Evolutionary conservation across 2,888 invertebrate species (phyloP).

Genomic region (Drosophila antonietae): DNA sequence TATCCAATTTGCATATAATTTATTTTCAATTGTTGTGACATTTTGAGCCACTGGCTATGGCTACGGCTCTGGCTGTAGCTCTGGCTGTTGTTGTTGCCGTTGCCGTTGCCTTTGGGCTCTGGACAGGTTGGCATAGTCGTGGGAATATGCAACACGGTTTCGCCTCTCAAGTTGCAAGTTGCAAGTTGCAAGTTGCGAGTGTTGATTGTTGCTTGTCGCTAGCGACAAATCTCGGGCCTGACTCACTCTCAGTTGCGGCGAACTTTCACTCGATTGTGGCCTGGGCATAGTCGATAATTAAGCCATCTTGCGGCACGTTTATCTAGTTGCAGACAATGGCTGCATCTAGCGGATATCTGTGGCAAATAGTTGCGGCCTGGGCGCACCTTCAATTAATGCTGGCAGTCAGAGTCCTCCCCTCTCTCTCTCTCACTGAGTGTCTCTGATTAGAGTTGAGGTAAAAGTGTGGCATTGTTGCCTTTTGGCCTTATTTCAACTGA

Average conservation of each 20-base stretch:
- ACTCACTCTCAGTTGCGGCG: constrained; percentile 27
- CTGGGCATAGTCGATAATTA: constrained; percentile 49
- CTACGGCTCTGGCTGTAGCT: background rate
- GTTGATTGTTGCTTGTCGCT: constrained; percentile 39
- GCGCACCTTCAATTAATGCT: constrained; percentile 75
- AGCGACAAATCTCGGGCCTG: constrained; percentile 34
- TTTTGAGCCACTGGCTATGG: constrained; percentile 54
- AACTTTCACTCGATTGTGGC: constrained; percentile 61
- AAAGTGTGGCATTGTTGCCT: constrained; percentile 36
- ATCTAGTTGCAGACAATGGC: constrained; percentile 67
- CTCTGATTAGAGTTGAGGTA: constrained; percentile 15
- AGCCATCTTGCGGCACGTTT: constrained; percentile 48
- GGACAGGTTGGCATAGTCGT: constrained; percentile 66
- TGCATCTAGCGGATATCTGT: constrained; percentile 59
- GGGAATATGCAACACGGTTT: constrained; percentile 54
- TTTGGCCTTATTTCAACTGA: constrained; percentile 35
- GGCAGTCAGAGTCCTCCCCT: background rate
- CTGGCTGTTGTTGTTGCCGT: background rate
- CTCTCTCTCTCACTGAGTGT: background rate
- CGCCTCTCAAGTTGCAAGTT: constrained; percentile 15
- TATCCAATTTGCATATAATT: constrained; percentile 76
- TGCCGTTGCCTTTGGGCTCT: background rate
- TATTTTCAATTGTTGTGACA: constrained; percentile 79
- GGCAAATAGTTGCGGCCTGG: constrained; percentile 49
- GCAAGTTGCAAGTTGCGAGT: constrained; percentile 6